Conservation (phyloP, 2,888 invertebrate species). For the Caenorhabditis angaria region DNA sequence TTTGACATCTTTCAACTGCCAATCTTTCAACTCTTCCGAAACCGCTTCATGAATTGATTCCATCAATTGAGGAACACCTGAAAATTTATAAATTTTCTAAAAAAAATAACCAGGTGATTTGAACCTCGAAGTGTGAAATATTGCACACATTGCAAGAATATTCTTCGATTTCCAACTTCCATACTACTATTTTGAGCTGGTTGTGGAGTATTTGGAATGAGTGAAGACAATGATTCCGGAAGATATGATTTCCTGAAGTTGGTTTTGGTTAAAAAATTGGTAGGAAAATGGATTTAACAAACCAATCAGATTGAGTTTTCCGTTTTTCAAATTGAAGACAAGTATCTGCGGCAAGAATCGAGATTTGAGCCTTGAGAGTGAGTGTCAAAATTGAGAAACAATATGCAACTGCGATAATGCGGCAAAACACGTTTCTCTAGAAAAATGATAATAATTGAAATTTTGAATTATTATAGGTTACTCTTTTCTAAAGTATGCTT, state of each 20-base stretch:
- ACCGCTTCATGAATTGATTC: constrained; percentile 41
- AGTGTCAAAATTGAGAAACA: constrained; percentile 57
- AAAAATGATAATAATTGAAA: constrained; percentile 3
- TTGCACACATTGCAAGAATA: constrained; percentile 62
- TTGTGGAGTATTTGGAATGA: background rate
- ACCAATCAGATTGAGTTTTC: constrained; percentile 15
- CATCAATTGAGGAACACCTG: constrained; percentile 48
- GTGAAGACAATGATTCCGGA: constrained; percentile 20
- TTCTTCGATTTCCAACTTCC: constrained; percentile 48
- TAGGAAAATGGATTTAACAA: background rate
- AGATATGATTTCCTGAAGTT: constrained; percentile 27
- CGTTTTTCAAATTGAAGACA: constrained; percentile 47
- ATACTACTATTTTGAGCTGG: background rate
- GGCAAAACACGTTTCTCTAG: constrained; percentile 41
- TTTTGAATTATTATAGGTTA: background rate
- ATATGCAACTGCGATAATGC: constrained; percentile 50
- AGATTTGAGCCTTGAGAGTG: constrained; percentile 61
- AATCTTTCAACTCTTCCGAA: constrained; percentile 25
- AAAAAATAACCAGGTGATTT: background rate
- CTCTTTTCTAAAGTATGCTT: background rate
- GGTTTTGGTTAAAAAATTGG: background rate
- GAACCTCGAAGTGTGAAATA: constrained; percentile 59
- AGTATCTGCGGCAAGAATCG: constrained; percentile 59
- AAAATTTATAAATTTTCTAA: background rate
- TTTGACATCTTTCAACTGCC: constrained; percentile 27